Evolutionary conservation across 1,140 invertebrate genomes (phyloP).

Genomic region (Leptinotarsa texana): DNA sequence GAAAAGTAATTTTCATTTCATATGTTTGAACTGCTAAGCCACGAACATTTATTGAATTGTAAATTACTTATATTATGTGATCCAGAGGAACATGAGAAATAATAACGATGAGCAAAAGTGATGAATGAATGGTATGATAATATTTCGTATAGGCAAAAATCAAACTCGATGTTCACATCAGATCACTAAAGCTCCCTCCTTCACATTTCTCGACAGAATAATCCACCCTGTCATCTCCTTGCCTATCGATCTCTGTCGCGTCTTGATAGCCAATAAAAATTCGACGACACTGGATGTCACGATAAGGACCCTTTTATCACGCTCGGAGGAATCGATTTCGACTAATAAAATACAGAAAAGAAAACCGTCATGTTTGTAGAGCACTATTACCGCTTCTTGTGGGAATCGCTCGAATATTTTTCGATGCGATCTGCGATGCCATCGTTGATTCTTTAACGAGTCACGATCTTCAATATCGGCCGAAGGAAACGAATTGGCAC

Average conservation of each 20-base stretch:
- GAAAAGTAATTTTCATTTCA: no score
- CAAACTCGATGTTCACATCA: no score
- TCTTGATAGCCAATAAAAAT: constrained; percentile 20
- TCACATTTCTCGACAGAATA: neutral
- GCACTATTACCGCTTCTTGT: constrained; percentile 23
- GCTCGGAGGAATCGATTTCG: constrained; percentile 36
- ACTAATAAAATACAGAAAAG: constrained; percentile 41
- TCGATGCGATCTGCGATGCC: constrained; percentile 13
- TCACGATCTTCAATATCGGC: neutral
- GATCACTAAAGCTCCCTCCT: no score
- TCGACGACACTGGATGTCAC: constrained; percentile 21
- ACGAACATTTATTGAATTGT: no score
- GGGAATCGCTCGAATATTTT: constrained; percentile 19
- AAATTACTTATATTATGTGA: no score
- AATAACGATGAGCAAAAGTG: no score
- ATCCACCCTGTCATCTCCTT: neutral
- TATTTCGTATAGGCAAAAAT: no score
- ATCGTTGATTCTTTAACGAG: constrained; percentile 11
- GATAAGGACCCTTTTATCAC: constrained; percentile 31
- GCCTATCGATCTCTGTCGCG: neutral
- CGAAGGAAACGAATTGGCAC: neutral
- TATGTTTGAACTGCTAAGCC: no score
- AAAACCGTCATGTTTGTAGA: constrained; percentile 37
- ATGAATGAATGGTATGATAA: no score
- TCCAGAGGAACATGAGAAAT: no score